These are phyloP conservation scores for Eupithecia dodoneata DNA, from an alignment of 2,888 invertebrate genomes.

Conservation along the genomic window DNA sequence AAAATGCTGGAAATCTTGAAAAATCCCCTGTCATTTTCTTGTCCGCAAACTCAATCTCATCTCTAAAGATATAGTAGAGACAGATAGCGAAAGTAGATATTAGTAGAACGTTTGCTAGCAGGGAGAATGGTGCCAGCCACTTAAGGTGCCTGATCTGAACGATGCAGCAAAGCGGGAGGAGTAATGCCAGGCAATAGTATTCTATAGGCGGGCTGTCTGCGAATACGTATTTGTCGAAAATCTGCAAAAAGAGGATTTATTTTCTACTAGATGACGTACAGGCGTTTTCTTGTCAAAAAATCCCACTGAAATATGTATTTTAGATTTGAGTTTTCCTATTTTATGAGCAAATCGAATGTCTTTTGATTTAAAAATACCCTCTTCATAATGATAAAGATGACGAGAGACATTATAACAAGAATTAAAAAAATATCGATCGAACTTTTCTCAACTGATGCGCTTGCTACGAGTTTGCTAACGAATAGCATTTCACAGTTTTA, in stretches of 20 bases:
- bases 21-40: slow-evolving; percentile 82
- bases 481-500: no score
- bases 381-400: no score
- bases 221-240: slow-evolving; percentile 71
- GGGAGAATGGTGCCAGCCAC: slow-evolving; percentile 94
- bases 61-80: slow-evolving; percentile 90
- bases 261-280: neutral
- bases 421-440: no score
- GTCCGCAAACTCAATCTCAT: slow-evolving; percentile 68
- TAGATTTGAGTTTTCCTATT: no score
- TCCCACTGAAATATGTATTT: no score
- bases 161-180: slow-evolving; percentile 71
- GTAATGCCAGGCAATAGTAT: slow-evolving; percentile 70
- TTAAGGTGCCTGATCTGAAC: slow-evolving; percentile 89
- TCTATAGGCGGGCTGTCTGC: slow-evolving; percentile 61
- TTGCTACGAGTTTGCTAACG: no score
- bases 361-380: no score
- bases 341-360: no score
- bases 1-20: slow-evolving; percentile 91
- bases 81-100: slow-evolving; percentile 91
- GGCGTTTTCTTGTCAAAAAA: neutral
- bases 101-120: slow-evolving; percentile 92
- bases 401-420: no score
- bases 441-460: no score
- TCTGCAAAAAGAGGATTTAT: slow-evolving; percentile 58